Percentiles rank a stretch among this genome's conserved stretches.
phyloP scores from a whole-genome alignment of 2,113 vertebrate species.

The Atlantisia rogersi region DNA sequence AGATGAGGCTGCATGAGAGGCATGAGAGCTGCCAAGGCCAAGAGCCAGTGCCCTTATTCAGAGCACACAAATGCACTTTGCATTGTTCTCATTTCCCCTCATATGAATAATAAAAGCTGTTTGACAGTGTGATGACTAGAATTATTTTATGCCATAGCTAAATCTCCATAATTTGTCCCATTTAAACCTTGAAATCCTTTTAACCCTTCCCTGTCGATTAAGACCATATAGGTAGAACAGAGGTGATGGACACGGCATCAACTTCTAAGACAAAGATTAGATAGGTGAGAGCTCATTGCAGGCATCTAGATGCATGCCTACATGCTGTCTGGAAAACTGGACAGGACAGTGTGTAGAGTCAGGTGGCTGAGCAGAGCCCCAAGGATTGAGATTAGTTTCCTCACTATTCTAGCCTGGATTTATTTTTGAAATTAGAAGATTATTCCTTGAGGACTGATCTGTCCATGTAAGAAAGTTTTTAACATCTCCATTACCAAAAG shows the following conservation, averaged over 20 bases:
- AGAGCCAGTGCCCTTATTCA: not conserved
- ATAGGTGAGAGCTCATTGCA: not conserved
- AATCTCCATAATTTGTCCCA: not conserved
- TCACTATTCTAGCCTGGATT: not conserved
- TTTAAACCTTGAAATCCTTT: not conserved
- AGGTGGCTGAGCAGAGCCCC: not conserved
- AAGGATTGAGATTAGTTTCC: not conserved
- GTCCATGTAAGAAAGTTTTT: not conserved
- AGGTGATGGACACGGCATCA: not conserved
- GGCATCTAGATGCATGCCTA: too few species aligned
- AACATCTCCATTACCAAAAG: not conserved
- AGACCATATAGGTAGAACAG: not conserved
- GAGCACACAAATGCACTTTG: not conserved
- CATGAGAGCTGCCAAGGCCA: not conserved
- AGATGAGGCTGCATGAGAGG: not conserved
- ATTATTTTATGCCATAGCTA: not conserved
- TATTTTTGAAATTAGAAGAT: not conserved
- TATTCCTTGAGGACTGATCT: not conserved
- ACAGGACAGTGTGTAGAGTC: not conserved
- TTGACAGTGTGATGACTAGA: not conserved
- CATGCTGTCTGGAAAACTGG: not conserved
- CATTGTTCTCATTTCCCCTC: slow-evolving; percentile 34
- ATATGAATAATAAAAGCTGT: not conserved
- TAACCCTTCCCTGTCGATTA: not conserved
- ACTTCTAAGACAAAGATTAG: not conserved